Percentiles rank a stretch among this genome's conserved stretches.
phyloP scores from a whole-genome alignment of 2,113 vertebrate genomes.

The Chlorodrepanis virens region DNA sequence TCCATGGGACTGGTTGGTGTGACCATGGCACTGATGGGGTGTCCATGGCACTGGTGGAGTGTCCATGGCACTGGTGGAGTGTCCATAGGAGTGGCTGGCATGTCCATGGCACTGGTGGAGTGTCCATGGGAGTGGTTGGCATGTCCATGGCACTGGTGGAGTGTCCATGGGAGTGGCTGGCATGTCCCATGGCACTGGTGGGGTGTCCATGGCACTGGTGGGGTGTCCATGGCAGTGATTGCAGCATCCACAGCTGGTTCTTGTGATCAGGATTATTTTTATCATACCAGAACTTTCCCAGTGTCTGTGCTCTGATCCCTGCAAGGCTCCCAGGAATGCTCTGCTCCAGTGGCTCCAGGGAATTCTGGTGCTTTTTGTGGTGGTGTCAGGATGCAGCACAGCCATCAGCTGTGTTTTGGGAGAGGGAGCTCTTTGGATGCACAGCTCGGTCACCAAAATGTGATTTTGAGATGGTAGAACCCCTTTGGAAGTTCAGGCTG shows the following conservation, averaged over 20 bases:
- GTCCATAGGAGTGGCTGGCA: accelerated
- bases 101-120: accelerated
- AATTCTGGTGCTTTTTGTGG: accelerated
- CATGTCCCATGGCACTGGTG: no score
- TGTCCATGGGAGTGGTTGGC: accelerated
- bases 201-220: background rate
- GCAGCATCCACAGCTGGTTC: background rate
- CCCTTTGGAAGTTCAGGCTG: background rate
- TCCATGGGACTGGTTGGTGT: accelerated
- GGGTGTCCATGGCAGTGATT: background rate
- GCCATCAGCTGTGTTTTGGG: background rate
- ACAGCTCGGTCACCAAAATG: accelerated
- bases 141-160: no score
- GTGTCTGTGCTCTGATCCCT: background rate
- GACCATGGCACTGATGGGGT: no score
- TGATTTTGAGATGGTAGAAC: accelerated
- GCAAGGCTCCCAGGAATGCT: background rate
- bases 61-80: accelerated
- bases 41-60: no score
- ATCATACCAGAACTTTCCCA: background rate
- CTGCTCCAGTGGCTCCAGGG: background rate
- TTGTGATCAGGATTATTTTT: background rate
- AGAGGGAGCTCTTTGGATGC: background rate
- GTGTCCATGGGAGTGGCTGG: accelerated
- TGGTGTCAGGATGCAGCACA: background rate